Percentiles rank a stretch among this genome's conserved stretches.
phyloP scores from a whole-genome alignment of 2,888 invertebrate species.

The Agrotis segetum region DNA sequence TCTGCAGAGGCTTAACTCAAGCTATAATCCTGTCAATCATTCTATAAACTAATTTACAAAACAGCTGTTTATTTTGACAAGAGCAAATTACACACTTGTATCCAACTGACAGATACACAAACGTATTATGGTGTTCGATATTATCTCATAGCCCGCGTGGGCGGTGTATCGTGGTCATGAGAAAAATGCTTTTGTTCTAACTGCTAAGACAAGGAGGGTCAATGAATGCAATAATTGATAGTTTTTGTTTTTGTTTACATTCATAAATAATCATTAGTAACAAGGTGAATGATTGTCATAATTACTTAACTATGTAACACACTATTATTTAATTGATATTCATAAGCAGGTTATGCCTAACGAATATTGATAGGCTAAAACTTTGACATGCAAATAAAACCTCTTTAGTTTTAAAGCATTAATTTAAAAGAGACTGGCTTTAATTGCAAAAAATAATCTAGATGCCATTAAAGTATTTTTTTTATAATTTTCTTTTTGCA shows the following conservation, averaged over 20 bases:
- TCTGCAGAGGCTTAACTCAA: not conserved
- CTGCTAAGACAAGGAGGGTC: conserved; percentile 42
- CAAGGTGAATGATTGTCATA: no score
- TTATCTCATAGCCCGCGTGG: conserved; percentile 50
- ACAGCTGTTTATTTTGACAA: conserved; percentile 46
- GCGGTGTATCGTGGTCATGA: conserved; percentile 38
- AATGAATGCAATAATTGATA: conserved; percentile 19
- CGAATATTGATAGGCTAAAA: no score
- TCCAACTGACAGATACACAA: conserved; percentile 46
- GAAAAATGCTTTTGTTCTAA: conserved; percentile 46
- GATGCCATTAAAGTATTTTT: conserved; percentile 12
- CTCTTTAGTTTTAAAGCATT: not conserved
- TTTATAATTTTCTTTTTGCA: conserved; percentile 2
- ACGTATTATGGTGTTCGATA: conserved; percentile 27
- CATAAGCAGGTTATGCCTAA: no score
- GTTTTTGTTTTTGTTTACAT: conserved; percentile 12
- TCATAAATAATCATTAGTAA: not conserved
- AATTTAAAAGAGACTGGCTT: not conserved
- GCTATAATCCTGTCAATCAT: conserved; percentile 22
- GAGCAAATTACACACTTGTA: conserved; percentile 48
- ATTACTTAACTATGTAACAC: no score
- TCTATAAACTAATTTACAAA: conserved; percentile 31
- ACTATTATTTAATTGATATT: no score
- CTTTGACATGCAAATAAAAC: not conserved
- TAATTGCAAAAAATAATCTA: conserved; percentile 1